phyloP scores from a whole-genome alignment of 2,797 vertebrate genomes.

The Carduelis carduelis region DNA sequence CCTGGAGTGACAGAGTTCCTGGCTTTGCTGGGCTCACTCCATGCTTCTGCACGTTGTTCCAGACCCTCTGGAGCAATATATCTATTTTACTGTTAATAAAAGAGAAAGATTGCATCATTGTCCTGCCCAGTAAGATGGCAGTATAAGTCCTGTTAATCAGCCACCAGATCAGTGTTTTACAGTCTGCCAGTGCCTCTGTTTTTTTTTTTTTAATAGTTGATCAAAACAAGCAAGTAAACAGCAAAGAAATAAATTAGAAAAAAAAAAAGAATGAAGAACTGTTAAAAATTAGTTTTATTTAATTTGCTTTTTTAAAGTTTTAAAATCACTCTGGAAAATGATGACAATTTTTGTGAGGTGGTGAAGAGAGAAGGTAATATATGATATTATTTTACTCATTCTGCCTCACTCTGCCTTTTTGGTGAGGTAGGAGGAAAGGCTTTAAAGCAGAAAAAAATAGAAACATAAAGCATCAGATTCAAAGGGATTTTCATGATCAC shows the following conservation, averaged over 20 bases:
- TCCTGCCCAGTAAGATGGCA: background rate
- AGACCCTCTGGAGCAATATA: background rate
- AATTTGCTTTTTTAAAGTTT: background rate
- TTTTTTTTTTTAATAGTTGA: background rate
- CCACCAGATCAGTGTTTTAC: background rate
- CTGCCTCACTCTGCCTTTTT: background rate
- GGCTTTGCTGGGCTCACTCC: background rate
- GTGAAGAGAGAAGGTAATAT: background rate
- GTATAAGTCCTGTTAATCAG: background rate
- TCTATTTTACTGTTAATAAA: conserved; percentile 31
- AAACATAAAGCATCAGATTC: background rate
- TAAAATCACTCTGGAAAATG: background rate
- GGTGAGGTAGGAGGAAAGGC: background rate
- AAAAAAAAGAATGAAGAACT: no score
- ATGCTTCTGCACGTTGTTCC: background rate
- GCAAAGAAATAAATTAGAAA: background rate
- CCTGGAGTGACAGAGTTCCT: background rate
- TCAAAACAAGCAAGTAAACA: background rate
- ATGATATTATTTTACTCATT: background rate
- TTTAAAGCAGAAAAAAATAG: background rate
- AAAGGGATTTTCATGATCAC: background rate
- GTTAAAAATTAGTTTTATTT: background rate
- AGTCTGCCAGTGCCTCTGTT: background rate
- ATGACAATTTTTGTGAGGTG: background rate
- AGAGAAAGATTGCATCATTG: background rate